phyloP scores from a whole-genome alignment of 2,113 vertebrate species.

The Ceyx margarethae region DNA sequence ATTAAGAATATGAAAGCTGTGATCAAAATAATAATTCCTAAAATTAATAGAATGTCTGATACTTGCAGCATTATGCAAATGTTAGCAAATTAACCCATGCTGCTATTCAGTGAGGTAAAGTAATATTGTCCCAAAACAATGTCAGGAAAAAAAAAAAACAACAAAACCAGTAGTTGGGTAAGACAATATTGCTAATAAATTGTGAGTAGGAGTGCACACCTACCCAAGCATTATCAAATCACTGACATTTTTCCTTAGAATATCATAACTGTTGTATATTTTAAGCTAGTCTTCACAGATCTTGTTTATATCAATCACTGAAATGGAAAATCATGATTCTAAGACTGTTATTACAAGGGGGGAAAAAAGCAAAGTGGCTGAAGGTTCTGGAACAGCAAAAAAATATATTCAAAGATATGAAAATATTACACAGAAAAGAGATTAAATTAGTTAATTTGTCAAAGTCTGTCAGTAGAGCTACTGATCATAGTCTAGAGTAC shows the following conservation, averaged over 20 bases:
- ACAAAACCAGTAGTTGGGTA: neutral
- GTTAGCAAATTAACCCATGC: neutral
- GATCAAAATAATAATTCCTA: neutral
- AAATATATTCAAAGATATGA: neutral
- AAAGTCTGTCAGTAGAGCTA: neutral
- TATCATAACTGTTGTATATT: neutral
- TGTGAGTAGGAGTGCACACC: neutral
- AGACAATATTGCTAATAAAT: neutral
- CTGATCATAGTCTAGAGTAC: neutral
- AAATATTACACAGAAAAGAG: neutral
- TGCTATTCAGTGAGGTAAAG: neutral
- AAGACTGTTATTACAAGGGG: neutral
- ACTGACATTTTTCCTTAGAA: neutral
- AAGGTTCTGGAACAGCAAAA: neutral
- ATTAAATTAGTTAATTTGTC: neutral
- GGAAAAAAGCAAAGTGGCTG: neutral
- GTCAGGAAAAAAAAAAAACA: neutral
- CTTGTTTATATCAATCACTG: neutral
- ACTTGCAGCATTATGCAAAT: neutral
- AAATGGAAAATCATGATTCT: neutral
- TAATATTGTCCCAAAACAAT: neutral
- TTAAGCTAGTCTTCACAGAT: neutral
- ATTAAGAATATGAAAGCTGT: neutral
- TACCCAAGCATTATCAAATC: neutral
- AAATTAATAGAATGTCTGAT: neutral